These are phyloP conservation scores for Drosophila tristis DNA, from an alignment of 1,140 invertebrate genomes.

Conservation along the genomic window DNA sequence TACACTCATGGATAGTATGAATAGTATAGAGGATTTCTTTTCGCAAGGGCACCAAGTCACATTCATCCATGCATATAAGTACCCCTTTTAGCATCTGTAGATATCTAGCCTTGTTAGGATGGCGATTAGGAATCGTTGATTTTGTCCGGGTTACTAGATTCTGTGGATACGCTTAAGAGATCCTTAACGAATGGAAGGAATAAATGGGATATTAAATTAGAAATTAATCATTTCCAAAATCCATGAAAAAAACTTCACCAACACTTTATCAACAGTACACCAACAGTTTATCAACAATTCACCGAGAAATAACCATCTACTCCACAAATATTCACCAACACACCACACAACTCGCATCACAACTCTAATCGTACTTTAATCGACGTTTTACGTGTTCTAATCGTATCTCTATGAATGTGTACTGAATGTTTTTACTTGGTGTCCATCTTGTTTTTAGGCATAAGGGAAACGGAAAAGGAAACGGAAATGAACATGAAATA, in stretches of 20 bases:
- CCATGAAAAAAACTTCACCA: neutral
- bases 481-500: conserved; percentile 45
- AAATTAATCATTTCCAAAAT: neutral
- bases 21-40: conserved; percentile 30
- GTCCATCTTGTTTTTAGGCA: conserved; percentile 56
- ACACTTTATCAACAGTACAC: conserved; percentile 1
- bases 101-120: conserved; percentile 31
- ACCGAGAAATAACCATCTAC: neutral
- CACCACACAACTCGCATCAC: neutral
- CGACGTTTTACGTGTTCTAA: conserved; percentile 47
- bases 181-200: conserved; percentile 61
- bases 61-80: conserved; percentile 22
- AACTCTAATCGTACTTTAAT: conserved; percentile 24
- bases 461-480: conserved; percentile 35
- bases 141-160: too few relatives aligned
- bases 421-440: conserved; percentile 78
- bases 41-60: conserved; percentile 61
- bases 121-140: conserved; percentile 30
- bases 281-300: neutral
- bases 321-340: conserved; percentile 14
- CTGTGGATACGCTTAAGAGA: too few relatives aligned
- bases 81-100: conserved; percentile 5
- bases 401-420: conserved; percentile 59
- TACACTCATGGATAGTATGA: conserved; percentile 10
- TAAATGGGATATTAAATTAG: conserved; percentile 29